phyloP scores from a whole-genome alignment of 2,888 invertebrate species.

The Watsonalla cultraria region DNA sequence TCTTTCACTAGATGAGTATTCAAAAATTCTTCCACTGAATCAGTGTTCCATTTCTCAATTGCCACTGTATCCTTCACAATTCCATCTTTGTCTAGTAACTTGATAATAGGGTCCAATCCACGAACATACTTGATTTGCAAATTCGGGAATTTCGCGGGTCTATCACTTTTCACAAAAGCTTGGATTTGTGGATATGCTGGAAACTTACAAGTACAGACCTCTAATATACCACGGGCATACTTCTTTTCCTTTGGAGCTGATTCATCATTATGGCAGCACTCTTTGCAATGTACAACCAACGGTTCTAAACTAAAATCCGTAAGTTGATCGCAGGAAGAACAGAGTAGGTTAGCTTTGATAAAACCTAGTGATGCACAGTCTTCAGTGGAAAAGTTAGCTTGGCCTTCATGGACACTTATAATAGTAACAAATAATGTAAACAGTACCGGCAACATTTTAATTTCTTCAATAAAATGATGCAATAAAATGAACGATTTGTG shows the following conservation, averaged over 20 bases:
- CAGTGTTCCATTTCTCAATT: conserved; percentile 99
- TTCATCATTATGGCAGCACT: conserved; percentile 90
- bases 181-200: conserved; percentile 98
- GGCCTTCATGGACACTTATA: conserved; percentile 18
- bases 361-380: conserved; percentile 93
- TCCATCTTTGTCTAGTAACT: conserved; percentile 90
- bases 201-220: conserved; percentile 99
- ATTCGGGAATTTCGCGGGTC: conserved; percentile 93
- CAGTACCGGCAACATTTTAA: conserved; percentile 7
- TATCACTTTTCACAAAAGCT: conserved; percentile 97
- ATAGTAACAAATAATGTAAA: conserved; percentile 16
- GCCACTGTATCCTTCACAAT: conserved; percentile 93
- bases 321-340: conserved; percentile 93
- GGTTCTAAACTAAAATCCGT: conserved; percentile 85
- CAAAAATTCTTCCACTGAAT: conserved; percentile 97
- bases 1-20: conserved; percentile 88
- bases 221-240: conserved; percentile 94
- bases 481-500: too few relatives aligned
- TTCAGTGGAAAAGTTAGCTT: conserved; percentile 83
- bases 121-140: conserved; percentile 94
- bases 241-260: conserved; percentile 82
- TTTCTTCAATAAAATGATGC: background rate
- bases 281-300: conserved; percentile 84
- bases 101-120: conserved; percentile 96
- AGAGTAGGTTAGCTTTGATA: conserved; percentile 89